Conservation (phyloP, 2,113 vertebrate genomes). For the Lophotis ruficrista region DNA sequence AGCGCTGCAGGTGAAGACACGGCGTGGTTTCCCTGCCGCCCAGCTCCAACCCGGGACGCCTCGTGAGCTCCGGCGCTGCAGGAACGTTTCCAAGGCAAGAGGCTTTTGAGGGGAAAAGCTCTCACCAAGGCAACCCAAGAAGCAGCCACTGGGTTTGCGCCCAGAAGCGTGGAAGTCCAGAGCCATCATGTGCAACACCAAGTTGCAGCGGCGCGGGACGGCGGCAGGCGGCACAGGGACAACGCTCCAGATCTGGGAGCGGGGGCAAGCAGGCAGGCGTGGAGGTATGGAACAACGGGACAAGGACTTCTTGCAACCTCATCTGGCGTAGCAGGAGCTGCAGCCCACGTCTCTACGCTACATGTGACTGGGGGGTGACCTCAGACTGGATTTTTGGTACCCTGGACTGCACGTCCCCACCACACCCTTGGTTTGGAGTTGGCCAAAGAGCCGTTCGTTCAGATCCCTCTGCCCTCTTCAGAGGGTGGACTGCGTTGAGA, state of each 20-base stretch:
- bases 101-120: not conserved
- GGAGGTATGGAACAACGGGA: not conserved
- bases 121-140: not conserved
- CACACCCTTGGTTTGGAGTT: not conserved
- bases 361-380: too few relatives aligned
- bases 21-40: not conserved
- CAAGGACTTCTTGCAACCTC: not conserved
- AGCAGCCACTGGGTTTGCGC: not conserved
- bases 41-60: not conserved
- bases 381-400: not conserved
- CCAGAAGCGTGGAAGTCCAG: not conserved
- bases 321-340: not conserved
- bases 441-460: not conserved
- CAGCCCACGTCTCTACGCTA: not conserved
- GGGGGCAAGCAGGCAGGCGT: not conserved
- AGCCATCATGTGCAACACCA: too few relatives aligned
- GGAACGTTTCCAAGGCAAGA: not conserved
- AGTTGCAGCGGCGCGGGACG: not conserved
- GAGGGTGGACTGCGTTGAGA: not conserved
- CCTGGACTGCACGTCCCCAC: not conserved
- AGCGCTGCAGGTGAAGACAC: not conserved
- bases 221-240: too few relatives aligned
- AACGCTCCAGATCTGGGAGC: not conserved
- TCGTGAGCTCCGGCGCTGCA: not conserved
- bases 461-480: not conserved